Base-by-base conservation (phyloP, 2,888 invertebrate species). In the Leptopilina syphax region DNA sequence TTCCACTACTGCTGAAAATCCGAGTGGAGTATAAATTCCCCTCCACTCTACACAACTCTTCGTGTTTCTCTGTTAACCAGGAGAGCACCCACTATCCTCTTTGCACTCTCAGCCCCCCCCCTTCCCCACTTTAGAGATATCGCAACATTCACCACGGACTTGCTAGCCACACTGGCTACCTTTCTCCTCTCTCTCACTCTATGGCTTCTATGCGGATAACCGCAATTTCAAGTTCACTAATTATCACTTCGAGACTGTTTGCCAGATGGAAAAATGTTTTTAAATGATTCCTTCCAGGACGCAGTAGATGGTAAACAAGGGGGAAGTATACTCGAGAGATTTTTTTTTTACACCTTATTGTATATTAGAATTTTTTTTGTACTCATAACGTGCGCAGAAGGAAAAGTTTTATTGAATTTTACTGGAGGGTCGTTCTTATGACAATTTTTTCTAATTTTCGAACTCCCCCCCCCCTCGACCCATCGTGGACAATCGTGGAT, bases 1-100 rank as follows among this genome's bases (percentile, higher is more conserved):
- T 82, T 83, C 82, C 79, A 83, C 80, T 81, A 77, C 77, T 76
- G 79, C 77, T 84, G 79, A 76, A 82, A 82, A 82, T 81, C 81
- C 79, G 4, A 54, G 70, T 8, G 13, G 27, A 27, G 34, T 27
- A 70, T 63, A 63, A 63, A 63, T 63, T 54, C 50, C 24, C 34
- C 4, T 34, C 54, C 54, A 50, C 50, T 50, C 12, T 50, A 10
- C 47, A 34, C 8, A 44, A 44, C 44, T 44, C 44, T 44, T 44
- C 8, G 44, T 50, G 50, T 50, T 50, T 10, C 50, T 12, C 10
- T 50, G 12, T 50, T 27, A 44, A 44, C 44, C 44, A 44, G 44
- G 44, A 44, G 44, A 44, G 44, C 44, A 44, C 7, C 44, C 44
- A 44, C 44, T 44, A 8, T 8, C 13, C 47, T n/a, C 66, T 27